These are phyloP conservation scores for Nothocercus julius DNA, from an alignment of 2,113 vertebrate species.

Conservation along the genomic window DNA sequence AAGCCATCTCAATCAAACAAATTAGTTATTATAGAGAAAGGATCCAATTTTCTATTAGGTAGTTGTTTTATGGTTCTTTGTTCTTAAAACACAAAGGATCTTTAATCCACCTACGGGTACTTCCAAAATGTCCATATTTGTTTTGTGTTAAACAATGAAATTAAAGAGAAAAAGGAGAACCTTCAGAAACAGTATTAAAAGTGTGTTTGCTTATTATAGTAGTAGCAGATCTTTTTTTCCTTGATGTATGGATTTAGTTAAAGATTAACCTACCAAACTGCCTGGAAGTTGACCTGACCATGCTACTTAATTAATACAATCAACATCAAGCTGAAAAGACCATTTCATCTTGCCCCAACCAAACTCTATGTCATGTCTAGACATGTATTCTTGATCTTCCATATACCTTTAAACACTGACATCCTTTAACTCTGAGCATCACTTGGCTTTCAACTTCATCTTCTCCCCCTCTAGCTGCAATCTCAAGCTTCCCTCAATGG, in stretches of 20 bases:
- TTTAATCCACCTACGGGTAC: constrained; percentile 73
- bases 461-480: constrained; percentile 47
- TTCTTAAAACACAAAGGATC: constrained; percentile 63
- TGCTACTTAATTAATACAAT: constrained; percentile 47
- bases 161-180: constrained; percentile 73
- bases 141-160: constrained; percentile 59
- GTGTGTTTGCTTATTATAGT: constrained; percentile 42
- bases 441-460: constrained; percentile 57
- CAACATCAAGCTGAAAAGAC: constrained; percentile 64
- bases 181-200: constrained; percentile 66
- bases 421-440: constrained; percentile 33
- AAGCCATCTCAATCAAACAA: constrained; percentile 82
- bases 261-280: constrained; percentile 57
- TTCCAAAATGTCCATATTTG: constrained; percentile 70
- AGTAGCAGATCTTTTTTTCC: constrained; percentile 19
- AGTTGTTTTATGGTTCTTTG: constrained; percentile 60
- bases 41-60: constrained; percentile 78
- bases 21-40: constrained; percentile 77
- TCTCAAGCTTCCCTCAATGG: constrained; percentile 52
- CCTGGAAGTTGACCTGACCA: constrained; percentile 55
- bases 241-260: constrained; percentile 66
- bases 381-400: constrained; percentile 15
- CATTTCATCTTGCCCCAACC: constrained; percentile 40
- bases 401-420: constrained; percentile 44
- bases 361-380: background rate